Evolutionary conservation across 2,888 invertebrate species (phyloP), one percentile per base, ranked within the genome.

Genomic region (Trissolcus brochymenae): DNA sequence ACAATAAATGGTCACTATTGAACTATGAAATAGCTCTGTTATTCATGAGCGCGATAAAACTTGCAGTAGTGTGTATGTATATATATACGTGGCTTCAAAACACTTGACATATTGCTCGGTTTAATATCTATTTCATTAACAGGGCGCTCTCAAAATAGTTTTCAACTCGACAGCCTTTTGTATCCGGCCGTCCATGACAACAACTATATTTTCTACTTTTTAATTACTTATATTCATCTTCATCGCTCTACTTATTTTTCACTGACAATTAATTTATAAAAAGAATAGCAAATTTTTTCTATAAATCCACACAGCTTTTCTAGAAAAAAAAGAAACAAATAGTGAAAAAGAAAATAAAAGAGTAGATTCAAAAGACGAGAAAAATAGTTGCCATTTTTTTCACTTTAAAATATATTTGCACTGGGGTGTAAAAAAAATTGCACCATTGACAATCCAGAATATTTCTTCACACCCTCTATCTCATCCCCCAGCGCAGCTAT

Each of bases 11-110:
- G 51, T 68, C 43, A 43, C 64, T 57, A 35, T 35, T 35, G 68
- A 68, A 75, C 62, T 62, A 53, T 75, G 59, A 67, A 75, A 75
- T 75, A 68, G 62, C 57, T 74, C 61, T 62, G 61, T 67, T 67
- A 74, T 74, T 57, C 74, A 53, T 29, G 17, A 62, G 67, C 57
- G 29, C 56, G 66, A 73, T 73, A 53, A 60, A 25, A 54, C 60
- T 21, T 59, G 1, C 11, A 11, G 35, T 35, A 11, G 35, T 35
- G 29, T 29, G 4, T 29, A 7, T 7, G 29, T 29, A n/a, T n/a
- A n/a, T n/a, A 21, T 25, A 25, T 25, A 25, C 25, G 25, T 11
- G 7, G 35, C 35, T 35, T 35, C 35, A 35, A 35, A n/a, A 35
- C 9, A 35, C 35, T 35, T 35, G 35, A 35, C 35, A 2, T 35